Percentiles rank a stretch among this genome's conserved stretches.
These are phyloP conservation scores for Neoarius graeffei DNA, from an alignment of 2,113 vertebrate genomes.

Conservation along the genomic window DNA sequence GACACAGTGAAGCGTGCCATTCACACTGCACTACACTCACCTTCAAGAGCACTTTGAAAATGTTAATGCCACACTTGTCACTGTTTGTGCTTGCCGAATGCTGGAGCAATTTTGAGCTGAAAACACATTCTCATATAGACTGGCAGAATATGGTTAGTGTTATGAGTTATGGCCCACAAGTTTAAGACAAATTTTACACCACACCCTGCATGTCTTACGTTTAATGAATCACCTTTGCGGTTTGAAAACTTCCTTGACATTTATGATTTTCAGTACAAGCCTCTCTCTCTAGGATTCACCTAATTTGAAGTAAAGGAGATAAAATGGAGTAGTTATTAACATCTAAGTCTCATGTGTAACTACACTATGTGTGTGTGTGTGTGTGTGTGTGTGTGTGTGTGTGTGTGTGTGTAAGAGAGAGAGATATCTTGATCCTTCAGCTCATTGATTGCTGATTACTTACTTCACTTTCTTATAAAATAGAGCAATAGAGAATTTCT, in stretches of 20 bases:
- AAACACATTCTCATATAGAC: background rate
- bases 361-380: background rate
- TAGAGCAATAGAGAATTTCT: background rate
- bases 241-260: background rate
- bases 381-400: background rate
- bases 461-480: background rate
- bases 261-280: background rate
- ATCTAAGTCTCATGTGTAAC: background rate
- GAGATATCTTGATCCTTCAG: background rate
- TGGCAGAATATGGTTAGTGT: background rate
- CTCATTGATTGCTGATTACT: slow-evolving; percentile 13
- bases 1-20: slow-evolving; percentile 23
- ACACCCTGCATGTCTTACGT: slow-evolving; percentile 4
- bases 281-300: background rate
- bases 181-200: background rate
- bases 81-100: background rate
- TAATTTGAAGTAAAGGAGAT: background rate
- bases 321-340: background rate
- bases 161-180: background rate
- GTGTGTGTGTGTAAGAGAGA: background rate
- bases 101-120: slow-evolving; percentile 11
- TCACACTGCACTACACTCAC: slow-evolving; percentile 42
- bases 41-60: slow-evolving; percentile 34
- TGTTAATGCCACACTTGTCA: slow-evolving; percentile 40
- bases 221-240: background rate